These are phyloP conservation scores for Catocala nupta DNA, from an alignment of 2,888 invertebrate species.

Conservation along the genomic window DNA sequence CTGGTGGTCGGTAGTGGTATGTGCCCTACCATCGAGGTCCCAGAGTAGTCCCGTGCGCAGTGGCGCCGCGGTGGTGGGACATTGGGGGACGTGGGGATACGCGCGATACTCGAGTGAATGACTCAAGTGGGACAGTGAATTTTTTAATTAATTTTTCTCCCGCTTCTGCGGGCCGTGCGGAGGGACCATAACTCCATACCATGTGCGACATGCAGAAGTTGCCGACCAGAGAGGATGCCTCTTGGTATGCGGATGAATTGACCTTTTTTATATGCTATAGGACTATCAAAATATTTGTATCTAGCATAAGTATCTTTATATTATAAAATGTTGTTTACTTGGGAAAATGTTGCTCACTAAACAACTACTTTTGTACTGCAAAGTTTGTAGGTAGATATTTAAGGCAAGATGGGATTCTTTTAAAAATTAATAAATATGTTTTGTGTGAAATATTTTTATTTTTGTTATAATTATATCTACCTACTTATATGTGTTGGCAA, in stretches of 20 bases:
- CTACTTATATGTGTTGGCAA: conserved; percentile 10
- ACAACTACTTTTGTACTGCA: too few species aligned
- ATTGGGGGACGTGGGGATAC: conserved; percentile 77
- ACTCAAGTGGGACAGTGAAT: conserved; percentile 76
- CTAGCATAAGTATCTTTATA: neutral
- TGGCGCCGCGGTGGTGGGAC: conserved; percentile 79
- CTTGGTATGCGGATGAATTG: conserved; percentile 73
- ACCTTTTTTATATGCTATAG: conserved; percentile 2
- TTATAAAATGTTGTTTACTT: too few species aligned
- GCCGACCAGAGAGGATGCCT: conserved; percentile 78
- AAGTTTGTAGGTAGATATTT: too few species aligned
- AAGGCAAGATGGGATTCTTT: too few species aligned
- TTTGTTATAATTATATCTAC: neutral
- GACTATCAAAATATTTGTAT: neutral
- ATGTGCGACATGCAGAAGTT: conserved; percentile 86
- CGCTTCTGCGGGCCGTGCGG: conserved; percentile 61
- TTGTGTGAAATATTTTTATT: too few species aligned
- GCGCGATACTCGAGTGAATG: conserved; percentile 63
- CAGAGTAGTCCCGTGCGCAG: conserved; percentile 78
- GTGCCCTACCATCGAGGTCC: conserved; percentile 82
- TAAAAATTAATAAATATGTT: too few species aligned
- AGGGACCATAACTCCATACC: conserved; percentile 43
- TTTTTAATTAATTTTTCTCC: conserved; percentile 68
- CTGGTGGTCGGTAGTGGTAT: conserved; percentile 79
- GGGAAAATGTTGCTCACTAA: too few species aligned